Evolutionary conservation across 2,797 vertebrate species (phyloP).

Genomic region (Hozukius guyotensis): DNA sequence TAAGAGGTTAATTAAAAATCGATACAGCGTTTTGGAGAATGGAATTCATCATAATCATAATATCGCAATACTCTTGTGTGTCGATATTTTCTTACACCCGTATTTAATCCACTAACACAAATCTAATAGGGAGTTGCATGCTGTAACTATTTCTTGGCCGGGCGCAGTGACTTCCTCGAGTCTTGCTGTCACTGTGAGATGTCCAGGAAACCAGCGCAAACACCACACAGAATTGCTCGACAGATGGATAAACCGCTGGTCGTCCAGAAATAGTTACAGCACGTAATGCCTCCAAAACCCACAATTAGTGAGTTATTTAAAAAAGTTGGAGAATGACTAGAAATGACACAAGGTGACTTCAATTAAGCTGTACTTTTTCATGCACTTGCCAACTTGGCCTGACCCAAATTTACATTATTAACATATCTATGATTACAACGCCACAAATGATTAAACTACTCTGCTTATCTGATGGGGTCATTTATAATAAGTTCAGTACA

Average conservation of each 20-base stretch:
- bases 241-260: background rate
- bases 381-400: background rate
- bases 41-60: no score
- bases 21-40: no score
- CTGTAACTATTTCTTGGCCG: background rate
- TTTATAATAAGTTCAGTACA: constrained; percentile 18
- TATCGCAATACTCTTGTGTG: no score
- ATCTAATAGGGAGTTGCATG: no score
- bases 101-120: no score
- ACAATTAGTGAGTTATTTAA: background rate
- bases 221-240: background rate
- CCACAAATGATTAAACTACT: constrained; percentile 18
- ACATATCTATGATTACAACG: constrained; percentile 21
- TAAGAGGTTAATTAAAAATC: no score
- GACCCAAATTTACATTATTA: constrained; percentile 3
- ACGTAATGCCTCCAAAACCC: background rate
- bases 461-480: constrained; percentile 23
- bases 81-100: no score
- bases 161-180: background rate
- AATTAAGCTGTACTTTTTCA: background rate
- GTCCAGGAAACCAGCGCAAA: background rate
- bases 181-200: background rate
- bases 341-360: background rate
- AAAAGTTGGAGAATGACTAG: background rate
- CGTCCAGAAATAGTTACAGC: no score